Evolutionary conservation across 2,797 vertebrate genomes (phyloP).

Genomic region (Anguilla megastoma): DNA sequence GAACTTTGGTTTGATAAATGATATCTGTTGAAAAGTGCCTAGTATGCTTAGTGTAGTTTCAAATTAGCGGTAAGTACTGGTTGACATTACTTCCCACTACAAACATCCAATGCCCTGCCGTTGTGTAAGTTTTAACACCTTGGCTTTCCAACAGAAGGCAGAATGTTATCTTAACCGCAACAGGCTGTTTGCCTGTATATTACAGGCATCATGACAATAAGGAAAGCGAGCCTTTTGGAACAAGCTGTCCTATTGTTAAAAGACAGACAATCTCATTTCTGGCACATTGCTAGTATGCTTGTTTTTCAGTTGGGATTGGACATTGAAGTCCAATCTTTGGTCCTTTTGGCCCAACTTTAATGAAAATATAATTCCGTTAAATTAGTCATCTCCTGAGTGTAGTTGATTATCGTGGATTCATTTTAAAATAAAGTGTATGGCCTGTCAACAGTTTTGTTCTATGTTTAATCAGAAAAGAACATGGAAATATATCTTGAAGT

Average conservation of each 20-base stretch:
- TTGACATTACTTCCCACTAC: slow-evolving; percentile 48
- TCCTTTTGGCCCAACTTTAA: neutral
- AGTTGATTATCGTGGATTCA: neutral
- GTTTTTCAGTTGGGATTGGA: neutral
- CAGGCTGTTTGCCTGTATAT: slow-evolving; percentile 61
- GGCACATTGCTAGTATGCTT: neutral
- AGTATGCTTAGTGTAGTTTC: neutral
- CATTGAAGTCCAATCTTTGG: neutral
- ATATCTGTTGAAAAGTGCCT: neutral
- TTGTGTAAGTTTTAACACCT: slow-evolving; percentile 62
- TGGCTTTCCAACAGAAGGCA: slow-evolving; percentile 49
- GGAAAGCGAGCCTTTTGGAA: slow-evolving; percentile 62
- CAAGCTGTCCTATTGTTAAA: neutral
- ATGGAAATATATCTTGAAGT: neutral
- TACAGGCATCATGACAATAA: slow-evolving; percentile 60
- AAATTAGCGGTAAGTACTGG: slow-evolving; percentile 35
- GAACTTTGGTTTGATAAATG: neutral
- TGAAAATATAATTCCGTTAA: neutral
- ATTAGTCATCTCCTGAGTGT: neutral
- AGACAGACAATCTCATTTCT: neutral
- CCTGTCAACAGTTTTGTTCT: neutral
- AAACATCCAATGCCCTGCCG: slow-evolving; percentile 59
- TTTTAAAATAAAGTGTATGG: neutral
- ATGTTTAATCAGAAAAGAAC: neutral
- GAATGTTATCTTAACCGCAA: slow-evolving; percentile 71